Conservation (phyloP, 2,888 invertebrate genomes). For the Spilosoma lubricipeda region DNA sequence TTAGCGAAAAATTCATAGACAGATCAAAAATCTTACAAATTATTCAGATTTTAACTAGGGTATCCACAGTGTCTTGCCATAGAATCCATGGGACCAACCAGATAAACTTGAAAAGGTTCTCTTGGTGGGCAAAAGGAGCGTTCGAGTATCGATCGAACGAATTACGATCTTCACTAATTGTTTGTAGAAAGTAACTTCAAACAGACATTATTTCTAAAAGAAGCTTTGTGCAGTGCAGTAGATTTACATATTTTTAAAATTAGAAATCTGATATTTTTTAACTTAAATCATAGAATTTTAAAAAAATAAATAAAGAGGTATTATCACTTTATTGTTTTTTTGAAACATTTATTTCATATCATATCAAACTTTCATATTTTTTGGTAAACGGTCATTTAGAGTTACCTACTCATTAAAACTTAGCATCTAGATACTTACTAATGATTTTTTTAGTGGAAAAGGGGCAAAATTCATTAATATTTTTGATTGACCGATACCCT, state of each 20-base stretch:
- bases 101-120: too few species aligned
- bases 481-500: not conserved
- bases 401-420: not conserved
- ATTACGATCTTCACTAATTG: not conserved
- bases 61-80: too few species aligned
- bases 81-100: not conserved
- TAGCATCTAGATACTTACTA: not conserved
- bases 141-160: not conserved
- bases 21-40: not conserved
- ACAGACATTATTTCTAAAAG: not conserved
- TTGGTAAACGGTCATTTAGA: not conserved
- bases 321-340: too few species aligned
- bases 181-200: not conserved
- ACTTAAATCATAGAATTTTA: too few species aligned
- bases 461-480: not conserved
- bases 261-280: too few species aligned
- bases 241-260: not conserved
- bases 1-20: not conserved
- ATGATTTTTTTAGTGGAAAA: not conserved
- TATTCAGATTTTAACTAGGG: too few species aligned
- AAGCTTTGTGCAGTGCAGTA: not conserved
- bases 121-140: too few species aligned
- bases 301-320: too few species aligned
- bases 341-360: too few species aligned
- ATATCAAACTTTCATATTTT: too few species aligned